Conservation (phyloP, 2,888 invertebrate species). For the Volucella inanis region DNA sequence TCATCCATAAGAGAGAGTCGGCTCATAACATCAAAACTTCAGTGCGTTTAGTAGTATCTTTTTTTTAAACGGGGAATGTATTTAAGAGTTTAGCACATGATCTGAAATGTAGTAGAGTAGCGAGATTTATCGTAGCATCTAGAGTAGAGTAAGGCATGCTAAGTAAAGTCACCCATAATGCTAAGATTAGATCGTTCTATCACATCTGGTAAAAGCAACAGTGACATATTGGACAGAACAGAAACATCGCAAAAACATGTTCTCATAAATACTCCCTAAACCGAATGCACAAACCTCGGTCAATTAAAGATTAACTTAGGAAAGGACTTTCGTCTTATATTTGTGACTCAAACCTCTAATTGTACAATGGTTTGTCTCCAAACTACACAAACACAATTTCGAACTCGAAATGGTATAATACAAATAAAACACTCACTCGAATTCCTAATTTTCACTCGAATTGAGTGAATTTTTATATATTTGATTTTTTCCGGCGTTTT, state of each 20-base stretch:
- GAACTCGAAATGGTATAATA: conserved; percentile 15
- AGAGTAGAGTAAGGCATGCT: no score
- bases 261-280: background rate
- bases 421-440: conserved; percentile 7
- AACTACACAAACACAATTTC: conserved; percentile 26
- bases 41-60: no score
- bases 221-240: no score
- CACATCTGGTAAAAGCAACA: no score
- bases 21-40: no score
- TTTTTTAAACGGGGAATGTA: no score
- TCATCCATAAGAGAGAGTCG: no score
- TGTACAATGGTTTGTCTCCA: conserved; percentile 33
- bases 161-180: no score
- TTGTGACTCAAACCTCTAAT: conserved; percentile 16
- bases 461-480: conserved; percentile 45
- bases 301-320: conserved; percentile 23
- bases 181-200: no score
- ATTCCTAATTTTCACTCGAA: conserved; percentile 41
- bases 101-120: no score
- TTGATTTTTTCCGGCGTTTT: conserved; percentile 47
- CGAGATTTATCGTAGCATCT: no score
- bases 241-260: background rate
- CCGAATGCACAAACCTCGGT: background rate
- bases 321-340: conserved; percentile 34
- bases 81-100: no score